Conservation (phyloP, 2,113 vertebrate species). For the Varanus komodoensis region DNA sequence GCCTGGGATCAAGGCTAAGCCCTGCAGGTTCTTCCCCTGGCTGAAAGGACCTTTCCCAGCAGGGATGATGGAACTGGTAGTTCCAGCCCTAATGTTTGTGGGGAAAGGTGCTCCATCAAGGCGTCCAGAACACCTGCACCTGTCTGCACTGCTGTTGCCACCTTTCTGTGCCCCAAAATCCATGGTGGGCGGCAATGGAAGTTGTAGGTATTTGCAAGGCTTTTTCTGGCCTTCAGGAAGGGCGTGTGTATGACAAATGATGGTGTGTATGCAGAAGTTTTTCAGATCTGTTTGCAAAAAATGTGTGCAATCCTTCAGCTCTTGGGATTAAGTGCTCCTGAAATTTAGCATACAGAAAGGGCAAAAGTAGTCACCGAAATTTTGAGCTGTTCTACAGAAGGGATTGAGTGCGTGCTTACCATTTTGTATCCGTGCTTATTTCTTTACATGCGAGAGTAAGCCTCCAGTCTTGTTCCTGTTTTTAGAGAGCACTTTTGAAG, state of each 20-base stretch:
- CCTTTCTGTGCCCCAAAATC: not conserved
- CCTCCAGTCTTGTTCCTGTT: too few relatives aligned
- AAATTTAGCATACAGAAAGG: not conserved
- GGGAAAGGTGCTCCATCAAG: not conserved
- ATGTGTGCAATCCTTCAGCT: too few relatives aligned
- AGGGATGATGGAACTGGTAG: not conserved
- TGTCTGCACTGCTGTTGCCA: not conserved
- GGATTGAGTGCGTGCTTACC: too few relatives aligned
- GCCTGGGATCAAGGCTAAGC: not conserved
- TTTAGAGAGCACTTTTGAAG: too few relatives aligned
- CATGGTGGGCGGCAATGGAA: not conserved
- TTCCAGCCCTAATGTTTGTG: too few relatives aligned
- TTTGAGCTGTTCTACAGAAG: too few relatives aligned
- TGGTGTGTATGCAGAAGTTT: not conserved
- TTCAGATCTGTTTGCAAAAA: not conserved
- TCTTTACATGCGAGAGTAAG: too few relatives aligned
- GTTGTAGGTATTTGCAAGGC: not conserved
- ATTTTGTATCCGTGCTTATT: too few relatives aligned
- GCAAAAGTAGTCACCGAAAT: not conserved
- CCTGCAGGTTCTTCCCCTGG: not conserved
- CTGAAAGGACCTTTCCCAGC: not conserved
- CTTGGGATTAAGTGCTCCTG: not conserved
- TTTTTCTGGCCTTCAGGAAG: not conserved
- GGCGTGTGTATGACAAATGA: too few relatives aligned
- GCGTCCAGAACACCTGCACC: not conserved